A percentile compares a stretch with the other conserved stretches of the same genome.
These are phyloP conservation scores for Boulengeromyrus knoepffleri DNA, from an alignment of 2,113 vertebrate species.

Conservation along the genomic window DNA sequence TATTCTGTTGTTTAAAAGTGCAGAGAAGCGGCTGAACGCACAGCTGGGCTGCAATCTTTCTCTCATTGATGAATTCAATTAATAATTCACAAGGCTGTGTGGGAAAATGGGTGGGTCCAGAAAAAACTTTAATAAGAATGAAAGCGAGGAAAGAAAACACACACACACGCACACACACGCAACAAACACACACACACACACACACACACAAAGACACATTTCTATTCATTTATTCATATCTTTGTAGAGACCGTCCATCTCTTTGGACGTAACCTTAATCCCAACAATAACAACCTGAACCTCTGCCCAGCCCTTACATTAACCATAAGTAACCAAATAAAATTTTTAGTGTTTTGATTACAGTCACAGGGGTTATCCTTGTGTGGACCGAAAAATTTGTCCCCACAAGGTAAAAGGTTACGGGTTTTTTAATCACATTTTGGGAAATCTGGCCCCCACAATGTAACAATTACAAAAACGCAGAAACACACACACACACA, in stretches of 20 bases:
- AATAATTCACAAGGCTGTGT: slow-evolving; percentile 18
- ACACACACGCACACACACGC: slow-evolving; percentile 25
- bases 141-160: neutral
- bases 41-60: slow-evolving; percentile 18
- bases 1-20: slow-evolving; percentile 24
- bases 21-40: slow-evolving; percentile 20
- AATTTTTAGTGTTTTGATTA: too few species aligned
- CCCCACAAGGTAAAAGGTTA: too few species aligned
- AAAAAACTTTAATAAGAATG: neutral
- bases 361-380: too few species aligned
- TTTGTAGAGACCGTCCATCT: too few species aligned
- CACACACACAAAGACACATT: slow-evolving; percentile 30
- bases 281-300: too few species aligned
- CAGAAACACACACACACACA: slow-evolving; percentile 9
- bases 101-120: neutral
- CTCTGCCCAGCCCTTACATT: too few species aligned
- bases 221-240: too few species aligned
- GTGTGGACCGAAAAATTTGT: too few species aligned
- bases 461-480: neutral
- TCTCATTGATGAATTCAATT: slow-evolving; percentile 28
- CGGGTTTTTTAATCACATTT: neutral
- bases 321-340: too few species aligned
- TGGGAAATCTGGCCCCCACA: neutral
- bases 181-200: slow-evolving; percentile 34
- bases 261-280: too few species aligned